Evolutionary conservation across 1,140 invertebrate species (phyloP).

Genomic region (Phortica variegata): DNA sequence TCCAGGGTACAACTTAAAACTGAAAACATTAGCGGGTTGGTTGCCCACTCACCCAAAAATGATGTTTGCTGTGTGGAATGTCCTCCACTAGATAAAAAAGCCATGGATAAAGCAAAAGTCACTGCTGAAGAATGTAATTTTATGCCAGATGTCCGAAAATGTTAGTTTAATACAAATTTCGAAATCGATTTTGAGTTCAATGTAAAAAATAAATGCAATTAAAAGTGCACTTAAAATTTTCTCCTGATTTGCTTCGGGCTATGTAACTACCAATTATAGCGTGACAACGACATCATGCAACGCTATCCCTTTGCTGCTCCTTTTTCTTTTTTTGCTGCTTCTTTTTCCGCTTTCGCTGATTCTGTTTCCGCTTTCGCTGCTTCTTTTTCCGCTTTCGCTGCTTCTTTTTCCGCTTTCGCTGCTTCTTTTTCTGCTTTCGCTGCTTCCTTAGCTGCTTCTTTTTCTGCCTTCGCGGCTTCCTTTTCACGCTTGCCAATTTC

Average conservation of each 20-base stretch:
- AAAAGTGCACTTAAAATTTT: too few relatives aligned
- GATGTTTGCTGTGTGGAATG: slow-evolving; percentile 49
- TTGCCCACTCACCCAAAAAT: slow-evolving; percentile 40
- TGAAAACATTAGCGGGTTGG: slow-evolving; percentile 44
- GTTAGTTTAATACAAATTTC: too few relatives aligned
- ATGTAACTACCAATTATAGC: too few relatives aligned
- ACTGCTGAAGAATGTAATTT: slow-evolving; percentile 36
- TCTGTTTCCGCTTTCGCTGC: slow-evolving; percentile 13
- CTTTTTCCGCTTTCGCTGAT: slow-evolving; percentile 1
- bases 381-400: neutral
- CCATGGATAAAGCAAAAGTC: slow-evolving; percentile 20
- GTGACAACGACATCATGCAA: too few relatives aligned
- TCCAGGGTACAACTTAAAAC: slow-evolving; percentile 11
- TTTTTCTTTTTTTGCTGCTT: slow-evolving; percentile 1
- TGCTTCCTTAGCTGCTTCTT: neutral
- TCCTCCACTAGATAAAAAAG: slow-evolving; percentile 42
- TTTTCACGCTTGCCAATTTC: slow-evolving; percentile 1
- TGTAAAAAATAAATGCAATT: too few relatives aligned
- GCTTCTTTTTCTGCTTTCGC: neutral
- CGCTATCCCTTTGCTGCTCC: neutral
- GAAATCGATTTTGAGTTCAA: too few relatives aligned
- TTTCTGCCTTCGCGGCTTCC: neutral
- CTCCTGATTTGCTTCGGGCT: too few relatives aligned
- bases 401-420: neutral
- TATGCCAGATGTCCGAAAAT: slow-evolving; percentile 41